A percentile compares a stretch with the other conserved stretches of the same genome.
These are phyloP conservation scores for Cygnus olor DNA, from an alignment of 2,797 vertebrate genomes.

Conservation along the genomic window DNA sequence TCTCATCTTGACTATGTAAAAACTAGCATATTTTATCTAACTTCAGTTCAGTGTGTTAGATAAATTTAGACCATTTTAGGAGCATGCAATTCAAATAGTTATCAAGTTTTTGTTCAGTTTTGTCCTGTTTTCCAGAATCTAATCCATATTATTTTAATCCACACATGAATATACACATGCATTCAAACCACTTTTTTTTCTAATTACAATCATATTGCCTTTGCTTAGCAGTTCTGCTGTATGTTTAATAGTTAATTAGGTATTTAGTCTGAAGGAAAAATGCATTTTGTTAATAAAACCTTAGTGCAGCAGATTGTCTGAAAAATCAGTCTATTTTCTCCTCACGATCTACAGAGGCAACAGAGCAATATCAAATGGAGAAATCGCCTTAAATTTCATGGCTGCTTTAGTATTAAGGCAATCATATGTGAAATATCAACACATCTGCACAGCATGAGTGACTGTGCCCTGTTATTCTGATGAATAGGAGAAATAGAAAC, in stretches of 20 bases:
- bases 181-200: background rate
- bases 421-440: constrained; percentile 33
- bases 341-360: background rate
- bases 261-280: background rate
- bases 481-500: background rate
- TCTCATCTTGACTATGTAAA: background rate
- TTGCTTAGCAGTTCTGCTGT: background rate
- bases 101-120: background rate
- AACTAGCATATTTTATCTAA: background rate
- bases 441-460: background rate
- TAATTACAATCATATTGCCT: background rate
- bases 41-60: background rate
- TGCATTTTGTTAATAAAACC: background rate
- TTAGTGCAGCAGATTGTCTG: background rate
- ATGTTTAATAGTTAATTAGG: background rate
- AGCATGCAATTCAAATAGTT: background rate
- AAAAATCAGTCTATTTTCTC: constrained; percentile 33
- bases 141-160: background rate
- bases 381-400: constrained; percentile 11
- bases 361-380: background rate
- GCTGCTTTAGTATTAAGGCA: constrained; percentile 1
- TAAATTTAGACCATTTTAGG: background rate
- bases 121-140: background rate
- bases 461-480: background rate
- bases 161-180: background rate